Base-by-base conservation (phyloP, 2,113 vertebrate species). In the Podarcis muralis region DNA sequence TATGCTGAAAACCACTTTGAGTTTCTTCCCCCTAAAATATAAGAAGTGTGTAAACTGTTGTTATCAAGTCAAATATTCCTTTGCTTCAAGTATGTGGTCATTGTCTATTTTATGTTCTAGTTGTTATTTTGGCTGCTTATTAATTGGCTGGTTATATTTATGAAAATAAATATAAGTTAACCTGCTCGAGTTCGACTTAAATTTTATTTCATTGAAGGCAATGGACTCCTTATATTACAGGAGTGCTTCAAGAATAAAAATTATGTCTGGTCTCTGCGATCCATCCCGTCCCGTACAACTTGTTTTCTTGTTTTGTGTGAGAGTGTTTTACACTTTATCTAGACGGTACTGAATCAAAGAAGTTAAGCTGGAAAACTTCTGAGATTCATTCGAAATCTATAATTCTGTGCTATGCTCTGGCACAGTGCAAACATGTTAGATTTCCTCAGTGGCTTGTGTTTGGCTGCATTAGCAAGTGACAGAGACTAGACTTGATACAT, bases 121-220 rank as follows among this genome's bases (percentile, higher is more conserved):
- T 76, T 83, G 35, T 91, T 91, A 23, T 90, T 91, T 84, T 91
- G 84, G 92, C 37, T 69, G 8, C 59, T 78, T 88, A 81, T 90
- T 91, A 18, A 0, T 84, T 91, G 84, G 92, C 37, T 69, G 8
- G 65, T 78, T 88, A 81, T 37, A 11, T 78, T 92, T 48, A 86
- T 91, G 88, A 87, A 93, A 74, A 81, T 22, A 68, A 72, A 3
- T 84, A 3, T 84, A 40, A 30, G 1, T 2, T 23, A 48, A 84
- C 32, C n/a, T 11, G 22, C 40, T 85, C 8, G 23, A 72, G 8
- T 25, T 69, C 25, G 20, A 20, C 65, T 65, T 40, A 85, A 59
- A 66, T 43, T 59, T 77, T 59, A 65, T 77, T 66, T 76, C 25
- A 57, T 57, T 86, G 25, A 86, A 86, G 3, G 20, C 25, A n/a